Conservation (phyloP, 2,113 vertebrate species). For the Bungarus multicinctus region DNA sequence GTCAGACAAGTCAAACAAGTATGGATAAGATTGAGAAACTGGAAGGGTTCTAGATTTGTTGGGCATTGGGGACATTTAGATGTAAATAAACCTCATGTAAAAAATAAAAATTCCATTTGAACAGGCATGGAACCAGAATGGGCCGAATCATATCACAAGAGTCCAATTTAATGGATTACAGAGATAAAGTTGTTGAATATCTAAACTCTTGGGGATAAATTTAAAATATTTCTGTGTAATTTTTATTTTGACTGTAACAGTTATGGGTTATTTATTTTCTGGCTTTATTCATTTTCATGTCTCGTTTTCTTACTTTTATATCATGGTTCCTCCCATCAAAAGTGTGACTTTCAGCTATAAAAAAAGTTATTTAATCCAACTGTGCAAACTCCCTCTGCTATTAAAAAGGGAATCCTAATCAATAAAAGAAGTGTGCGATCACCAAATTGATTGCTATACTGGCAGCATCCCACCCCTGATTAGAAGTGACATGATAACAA, state of each 20-base stretch:
- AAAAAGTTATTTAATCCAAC: background rate
- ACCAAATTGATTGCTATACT: too few species aligned
- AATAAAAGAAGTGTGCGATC: background rate
- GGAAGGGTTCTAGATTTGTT: background rate
- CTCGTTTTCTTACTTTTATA: background rate
- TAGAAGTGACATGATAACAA: too few species aligned
- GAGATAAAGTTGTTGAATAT: background rate
- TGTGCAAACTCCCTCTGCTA: background rate
- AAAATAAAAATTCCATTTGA: background rate
- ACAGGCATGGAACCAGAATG: background rate
- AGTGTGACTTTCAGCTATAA: background rate
- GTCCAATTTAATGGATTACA: background rate
- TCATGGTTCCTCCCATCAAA: background rate
- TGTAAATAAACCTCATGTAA: background rate
- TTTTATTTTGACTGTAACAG: background rate
- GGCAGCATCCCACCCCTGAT: too few species aligned
- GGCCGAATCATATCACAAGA: background rate
- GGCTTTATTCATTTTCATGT: background rate
- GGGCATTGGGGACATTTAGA: background rate
- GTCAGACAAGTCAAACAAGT: background rate
- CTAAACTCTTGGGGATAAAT: background rate
- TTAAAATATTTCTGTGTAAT: background rate
- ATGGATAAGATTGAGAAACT: background rate
- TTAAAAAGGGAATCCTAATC: background rate
- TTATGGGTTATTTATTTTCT: background rate